Base-by-base conservation (phyloP, 2,797 vertebrate genomes). In the Anniella stebbinsi region DNA sequence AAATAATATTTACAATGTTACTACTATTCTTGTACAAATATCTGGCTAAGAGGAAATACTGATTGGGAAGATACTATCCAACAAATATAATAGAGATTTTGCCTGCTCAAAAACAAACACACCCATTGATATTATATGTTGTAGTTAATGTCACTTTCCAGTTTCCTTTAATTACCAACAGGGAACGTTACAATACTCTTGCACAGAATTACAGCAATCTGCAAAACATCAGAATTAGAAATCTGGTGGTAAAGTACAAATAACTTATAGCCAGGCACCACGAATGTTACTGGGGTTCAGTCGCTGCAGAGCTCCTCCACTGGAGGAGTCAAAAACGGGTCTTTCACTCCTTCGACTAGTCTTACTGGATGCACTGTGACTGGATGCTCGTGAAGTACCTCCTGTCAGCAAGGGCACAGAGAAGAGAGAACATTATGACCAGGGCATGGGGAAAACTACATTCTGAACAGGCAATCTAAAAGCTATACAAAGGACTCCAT, bases 211-310 rank as follows among this genome's bases (percentile, higher is more conserved):
- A 90, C 23, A 92, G 85, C 84, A 94, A 93, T 91, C 92, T 93
- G 95, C 92, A 96, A 92, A 94, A 87, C 87, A 92, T 60, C 93
- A 93, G 92, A 94, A 94, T 25, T 28, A 93, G 91, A 94, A 94
- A 66, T 66, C 91, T 82, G 91, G 93, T 76, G 63, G 91, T 84
- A 54, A 88, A 86, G 81, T 93, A 83, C 88, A 91, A 83, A 3
- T 28, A 84, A 54, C 93, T 97, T 98, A 97, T 96, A 97, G 96
- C 98, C 98, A 98, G 82, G 97, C 97, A 69, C 98, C 96, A 90
- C 94, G 97, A 51, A 97, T 96, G 45, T 95, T 95, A 63, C 92
- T 90, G 54, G 93, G 88, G 69, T 97, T 98, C 66, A 97, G 92
- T 95, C 96, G 97, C 88, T 96, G 94, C 30, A 92, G 81, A 3